A percentile compares a stretch with the other conserved stretches of the same genome.
These are phyloP conservation scores for Aleiodes sp. DNA, from an alignment of 1,140 invertebrate species.

Conservation along the genomic window DNA sequence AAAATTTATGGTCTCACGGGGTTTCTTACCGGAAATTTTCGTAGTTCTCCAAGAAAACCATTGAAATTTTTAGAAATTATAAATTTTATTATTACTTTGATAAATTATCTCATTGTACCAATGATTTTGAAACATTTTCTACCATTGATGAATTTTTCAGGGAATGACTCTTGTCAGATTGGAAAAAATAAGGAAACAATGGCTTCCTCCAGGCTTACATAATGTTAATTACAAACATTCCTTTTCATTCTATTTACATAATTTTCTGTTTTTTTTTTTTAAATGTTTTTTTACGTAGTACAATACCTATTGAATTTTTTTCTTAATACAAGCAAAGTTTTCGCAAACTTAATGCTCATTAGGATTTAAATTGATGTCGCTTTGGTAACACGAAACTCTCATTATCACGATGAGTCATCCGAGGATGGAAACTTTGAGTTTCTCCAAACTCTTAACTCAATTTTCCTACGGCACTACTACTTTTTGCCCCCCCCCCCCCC, in stretches of 20 bases:
- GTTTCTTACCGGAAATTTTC: too few species aligned
- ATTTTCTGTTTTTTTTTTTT: too few species aligned
- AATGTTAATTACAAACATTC: not conserved
- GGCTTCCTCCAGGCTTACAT: not conserved
- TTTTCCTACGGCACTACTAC: conserved; percentile 2
- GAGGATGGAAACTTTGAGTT: conserved; percentile 26
- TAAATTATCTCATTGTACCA: too few species aligned
- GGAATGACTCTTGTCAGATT: conserved; percentile 4
- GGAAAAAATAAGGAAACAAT: not conserved
- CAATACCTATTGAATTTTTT: not conserved
- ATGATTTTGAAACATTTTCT: too few species aligned
- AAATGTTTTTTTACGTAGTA: not conserved
- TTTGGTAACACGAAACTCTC: conserved; percentile 17
- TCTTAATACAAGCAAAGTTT: not conserved
- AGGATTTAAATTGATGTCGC: conserved; percentile 13
- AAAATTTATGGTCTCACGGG: too few species aligned
- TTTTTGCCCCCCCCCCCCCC: not conserved
- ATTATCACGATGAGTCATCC: conserved; percentile 28
- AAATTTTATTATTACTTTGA: too few species aligned
- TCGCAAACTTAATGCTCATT: not conserved
- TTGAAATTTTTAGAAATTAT: too few species aligned
- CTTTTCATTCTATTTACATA: not conserved
- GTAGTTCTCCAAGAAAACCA: too few species aligned
- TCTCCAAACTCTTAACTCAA: conserved; percentile 17
- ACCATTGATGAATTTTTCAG: too few species aligned